These are phyloP conservation scores for Diarsia dahlii DNA, from an alignment of 2,888 invertebrate species.

Conservation along the genomic window DNA sequence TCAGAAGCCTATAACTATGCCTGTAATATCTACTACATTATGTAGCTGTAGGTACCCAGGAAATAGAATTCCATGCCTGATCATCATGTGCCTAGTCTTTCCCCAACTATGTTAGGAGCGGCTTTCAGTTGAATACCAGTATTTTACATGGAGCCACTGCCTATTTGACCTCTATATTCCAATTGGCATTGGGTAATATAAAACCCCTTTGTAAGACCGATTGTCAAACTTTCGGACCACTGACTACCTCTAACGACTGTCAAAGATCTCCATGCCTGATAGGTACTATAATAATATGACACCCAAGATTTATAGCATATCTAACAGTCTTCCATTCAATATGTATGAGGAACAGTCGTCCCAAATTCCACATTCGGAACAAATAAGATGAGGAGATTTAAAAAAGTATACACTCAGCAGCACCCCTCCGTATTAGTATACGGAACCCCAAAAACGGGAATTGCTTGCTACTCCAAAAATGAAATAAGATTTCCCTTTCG, in stretches of 20 bases:
- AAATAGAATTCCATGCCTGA: background rate
- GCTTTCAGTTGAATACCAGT: no score
- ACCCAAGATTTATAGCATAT: background rate
- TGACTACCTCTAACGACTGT: no score
- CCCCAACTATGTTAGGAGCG: no score
- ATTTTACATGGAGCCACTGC: no score
- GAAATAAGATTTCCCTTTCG: constrained; percentile 29
- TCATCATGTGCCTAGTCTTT: background rate
- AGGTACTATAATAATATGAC: background rate
- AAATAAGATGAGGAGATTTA: background rate
- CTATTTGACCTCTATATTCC: no score
- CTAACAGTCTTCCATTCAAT: background rate
- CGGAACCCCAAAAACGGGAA: constrained; percentile 7
- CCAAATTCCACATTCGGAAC: background rate
- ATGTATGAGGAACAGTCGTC: background rate
- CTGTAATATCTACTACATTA: background rate
- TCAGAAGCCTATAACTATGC: background rate
- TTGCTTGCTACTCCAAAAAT: constrained; percentile 25
- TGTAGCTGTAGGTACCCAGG: background rate
- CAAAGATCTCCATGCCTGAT: no score
- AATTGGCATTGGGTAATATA: no score
- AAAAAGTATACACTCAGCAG: no score
- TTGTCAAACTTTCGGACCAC: no score
- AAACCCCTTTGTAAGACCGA: no score
- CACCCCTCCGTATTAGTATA: background rate